These are phyloP conservation scores for Aplysina aerophoba DNA, from an alignment of 37 sponge, comb jelly and placozoan genomes.

Conservation along the genomic window DNA sequence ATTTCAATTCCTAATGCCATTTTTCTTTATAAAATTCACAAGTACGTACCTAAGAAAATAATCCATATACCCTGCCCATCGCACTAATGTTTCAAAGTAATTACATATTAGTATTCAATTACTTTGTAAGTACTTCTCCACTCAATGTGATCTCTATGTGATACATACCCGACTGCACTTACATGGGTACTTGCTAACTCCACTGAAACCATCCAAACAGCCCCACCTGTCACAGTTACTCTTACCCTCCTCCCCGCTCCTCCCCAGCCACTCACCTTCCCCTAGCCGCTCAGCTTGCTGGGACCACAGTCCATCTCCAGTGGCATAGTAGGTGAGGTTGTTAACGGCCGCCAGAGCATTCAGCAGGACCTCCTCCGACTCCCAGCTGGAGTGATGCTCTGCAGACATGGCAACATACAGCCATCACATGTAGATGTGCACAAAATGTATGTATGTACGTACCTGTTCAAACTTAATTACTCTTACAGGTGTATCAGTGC, in stretches of 20 bases:
- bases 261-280: constrained; percentile 38
- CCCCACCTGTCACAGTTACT: not conserved
- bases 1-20: not conserved
- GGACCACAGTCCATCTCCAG: constrained; percentile 21
- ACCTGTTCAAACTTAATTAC: not conserved
- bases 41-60: too few species aligned
- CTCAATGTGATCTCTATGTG: not conserved
- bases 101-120: not conserved
- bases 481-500: too few species aligned
- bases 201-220: too few species aligned
- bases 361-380: constrained; percentile 56
- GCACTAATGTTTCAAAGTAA: not conserved
- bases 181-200: too few species aligned
- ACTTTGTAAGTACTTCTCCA: not conserved
- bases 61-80: not conserved
- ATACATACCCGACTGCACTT: too few species aligned
- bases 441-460: not conserved
- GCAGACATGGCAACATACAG: not conserved
- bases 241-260: not conserved
- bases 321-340: constrained; percentile 71
- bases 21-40: not conserved
- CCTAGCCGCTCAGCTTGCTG: constrained; percentile 30
- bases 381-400: constrained; percentile 7
- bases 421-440: not conserved
- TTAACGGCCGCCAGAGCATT: constrained; percentile 72